A percentile compares a stretch with the other conserved stretches of the same genome.
phyloP scores from a whole-genome alignment of 2,888 invertebrate species.

The Candidula unifasciata region DNA sequence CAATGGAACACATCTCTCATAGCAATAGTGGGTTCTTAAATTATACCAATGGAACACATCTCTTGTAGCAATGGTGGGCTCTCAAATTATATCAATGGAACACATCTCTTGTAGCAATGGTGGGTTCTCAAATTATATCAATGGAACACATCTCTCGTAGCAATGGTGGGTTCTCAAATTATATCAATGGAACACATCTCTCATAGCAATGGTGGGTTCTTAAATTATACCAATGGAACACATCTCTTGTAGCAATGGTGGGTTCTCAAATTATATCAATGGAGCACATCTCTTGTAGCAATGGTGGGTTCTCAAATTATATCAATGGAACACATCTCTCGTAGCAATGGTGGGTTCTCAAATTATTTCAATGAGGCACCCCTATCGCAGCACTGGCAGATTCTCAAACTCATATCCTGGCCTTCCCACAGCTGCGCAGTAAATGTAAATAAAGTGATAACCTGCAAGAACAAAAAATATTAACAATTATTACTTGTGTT shows the following conservation, averaged over 20 bases:
- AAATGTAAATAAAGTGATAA: conserved; percentile 57
- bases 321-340: neutral
- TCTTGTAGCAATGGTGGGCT: too few relatives aligned
- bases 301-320: neutral
- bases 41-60: too few relatives aligned
- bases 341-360: neutral
- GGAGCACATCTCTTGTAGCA: neutral
- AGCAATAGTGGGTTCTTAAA: too few relatives aligned
- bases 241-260: neutral
- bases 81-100: too few relatives aligned
- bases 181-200: too few relatives aligned
- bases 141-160: too few relatives aligned
- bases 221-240: neutral
- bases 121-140: too few relatives aligned
- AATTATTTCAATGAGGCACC: neutral
- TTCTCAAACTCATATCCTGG: conserved; percentile 55
- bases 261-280: neutral
- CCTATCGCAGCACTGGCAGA: conserved; percentile 52
- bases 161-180: too few relatives aligned
- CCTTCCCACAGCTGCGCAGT: conserved; percentile 55
- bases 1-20: too few relatives aligned
- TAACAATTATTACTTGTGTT: neutral
- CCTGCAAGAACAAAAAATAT: conserved; percentile 41
- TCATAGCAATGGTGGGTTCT: neutral
- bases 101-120: too few relatives aligned